A percentile compares a stretch with the other conserved stretches of the same genome.
phyloP scores from a whole-genome alignment of 2,113 vertebrate species.

The Galeopterus variegatus region DNA sequence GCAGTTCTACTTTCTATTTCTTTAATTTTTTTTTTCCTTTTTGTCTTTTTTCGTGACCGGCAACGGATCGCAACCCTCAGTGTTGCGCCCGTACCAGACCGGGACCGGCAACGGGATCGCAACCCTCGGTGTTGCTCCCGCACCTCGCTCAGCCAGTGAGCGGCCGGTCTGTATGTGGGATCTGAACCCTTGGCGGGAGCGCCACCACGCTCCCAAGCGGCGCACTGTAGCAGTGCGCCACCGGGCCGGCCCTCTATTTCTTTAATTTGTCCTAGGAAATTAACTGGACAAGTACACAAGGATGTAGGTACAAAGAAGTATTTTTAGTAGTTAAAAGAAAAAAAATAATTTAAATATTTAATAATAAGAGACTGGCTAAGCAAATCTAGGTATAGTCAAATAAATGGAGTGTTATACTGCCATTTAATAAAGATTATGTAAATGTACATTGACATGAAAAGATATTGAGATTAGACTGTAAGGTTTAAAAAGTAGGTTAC shows the following conservation, averaged over 20 bases:
- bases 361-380: background rate
- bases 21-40: too few relatives aligned
- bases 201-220: too few relatives aligned
- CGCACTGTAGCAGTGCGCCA: too few relatives aligned
- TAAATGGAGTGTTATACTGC: background rate
- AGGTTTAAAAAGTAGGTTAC: slow-evolving; percentile 22
- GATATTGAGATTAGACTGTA: background rate
- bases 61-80: too few relatives aligned
- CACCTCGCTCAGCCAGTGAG: too few relatives aligned
- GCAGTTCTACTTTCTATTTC: background rate
- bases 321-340: background rate
- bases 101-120: too few relatives aligned
- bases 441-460: background rate
- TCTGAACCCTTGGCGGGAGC: too few relatives aligned
- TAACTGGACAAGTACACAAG: background rate
- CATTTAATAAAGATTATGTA: slow-evolving; percentile 31
- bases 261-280: slow-evolving; percentile 1
- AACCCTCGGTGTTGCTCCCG: too few relatives aligned
- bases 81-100: too few relatives aligned
- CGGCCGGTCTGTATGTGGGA: too few relatives aligned
- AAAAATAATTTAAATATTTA: slow-evolving; percentile 27
- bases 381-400: background rate
- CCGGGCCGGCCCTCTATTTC: too few relatives aligned
- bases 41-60: too few relatives aligned
- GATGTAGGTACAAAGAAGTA: background rate